A percentile compares a stretch with the other conserved stretches of the same genome.
Evolutionary conservation across 2,888 invertebrate genomes (phyloP).

Genomic region (Melinopterus prodromus): DNA sequence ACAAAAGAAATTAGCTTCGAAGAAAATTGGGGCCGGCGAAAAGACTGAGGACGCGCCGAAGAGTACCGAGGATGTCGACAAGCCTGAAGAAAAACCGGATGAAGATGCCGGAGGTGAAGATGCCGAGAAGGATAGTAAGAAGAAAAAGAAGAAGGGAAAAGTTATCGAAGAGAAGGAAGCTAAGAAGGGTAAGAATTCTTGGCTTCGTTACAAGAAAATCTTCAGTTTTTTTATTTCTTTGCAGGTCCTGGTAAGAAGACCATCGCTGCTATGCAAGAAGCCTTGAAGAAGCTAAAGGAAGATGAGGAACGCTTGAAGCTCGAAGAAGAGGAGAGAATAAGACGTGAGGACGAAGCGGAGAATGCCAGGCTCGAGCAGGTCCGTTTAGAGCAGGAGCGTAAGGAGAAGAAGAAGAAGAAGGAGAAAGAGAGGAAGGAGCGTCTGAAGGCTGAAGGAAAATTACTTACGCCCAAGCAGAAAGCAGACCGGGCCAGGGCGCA

Average conservation of each 20-base stretch:
- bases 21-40: slow-evolving; percentile 45
- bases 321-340: slow-evolving; percentile 84
- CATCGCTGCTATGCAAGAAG: slow-evolving; percentile 92
- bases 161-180: slow-evolving; percentile 64
- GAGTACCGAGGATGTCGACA: not conserved
- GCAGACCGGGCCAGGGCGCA: slow-evolving; percentile 89
- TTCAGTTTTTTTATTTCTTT: not conserved
- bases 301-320: slow-evolving; percentile 80
- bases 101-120: slow-evolving; percentile 49
- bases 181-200: slow-evolving; percentile 61
- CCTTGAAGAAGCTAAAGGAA: slow-evolving; percentile 86
- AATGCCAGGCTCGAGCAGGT: slow-evolving; percentile 76
- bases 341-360: slow-evolving; percentile 78
- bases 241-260: slow-evolving; percentile 83
- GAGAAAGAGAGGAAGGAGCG: slow-evolving; percentile 93
- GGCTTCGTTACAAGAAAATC: not conserved
- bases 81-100: slow-evolving; percentile 57
- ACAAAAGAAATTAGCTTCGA: slow-evolving; percentile 54
- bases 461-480: slow-evolving; percentile 92
- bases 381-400: slow-evolving; percentile 85
- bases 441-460: slow-evolving; percentile 95
- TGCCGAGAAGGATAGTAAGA: slow-evolving; percentile 57
- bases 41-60: slow-evolving; percentile 42
- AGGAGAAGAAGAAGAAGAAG: slow-evolving; percentile 87
- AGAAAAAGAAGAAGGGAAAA: slow-evolving; percentile 61